Conservation (phyloP, 2,888 invertebrate genomes). For the Drosophila fungiperda region DNA sequence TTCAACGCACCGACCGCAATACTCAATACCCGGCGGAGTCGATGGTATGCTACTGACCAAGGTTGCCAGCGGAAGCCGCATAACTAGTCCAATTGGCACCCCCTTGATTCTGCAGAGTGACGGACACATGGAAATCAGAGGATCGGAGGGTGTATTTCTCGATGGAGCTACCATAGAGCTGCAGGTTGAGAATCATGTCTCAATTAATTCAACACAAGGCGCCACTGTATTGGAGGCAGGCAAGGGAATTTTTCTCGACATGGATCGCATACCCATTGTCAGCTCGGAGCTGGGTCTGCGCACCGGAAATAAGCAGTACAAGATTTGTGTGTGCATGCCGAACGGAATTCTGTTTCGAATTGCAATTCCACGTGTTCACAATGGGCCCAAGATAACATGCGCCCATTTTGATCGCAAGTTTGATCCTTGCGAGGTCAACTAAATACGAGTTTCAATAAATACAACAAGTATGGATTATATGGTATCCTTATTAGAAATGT, state of each 20-base stretch:
- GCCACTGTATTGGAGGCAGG: constrained; percentile 89
- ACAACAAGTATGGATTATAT: constrained; percentile 27
- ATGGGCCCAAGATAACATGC: constrained; percentile 83
- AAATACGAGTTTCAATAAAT: constrained; percentile 21
- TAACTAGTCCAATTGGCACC: constrained; percentile 90
- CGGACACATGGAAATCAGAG: constrained; percentile 89
- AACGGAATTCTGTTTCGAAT: constrained; percentile 93
- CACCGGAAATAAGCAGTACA: constrained; percentile 89
- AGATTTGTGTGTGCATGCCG: constrained; percentile 96
- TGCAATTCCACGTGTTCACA: constrained; percentile 87
- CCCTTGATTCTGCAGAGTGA: constrained; percentile 89
- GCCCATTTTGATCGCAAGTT: constrained; percentile 82
- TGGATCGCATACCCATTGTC: constrained; percentile 90
- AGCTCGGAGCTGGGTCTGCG: constrained; percentile 85
- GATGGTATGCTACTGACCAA: constrained; percentile 88
- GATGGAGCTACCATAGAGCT: constrained; percentile 90
- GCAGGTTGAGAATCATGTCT: constrained; percentile 92
- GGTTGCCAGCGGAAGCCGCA: constrained; percentile 89
- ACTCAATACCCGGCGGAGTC: constrained; percentile 89
- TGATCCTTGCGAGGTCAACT: constrained; percentile 82
- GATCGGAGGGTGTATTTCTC: constrained; percentile 92
- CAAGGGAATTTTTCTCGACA: constrained; percentile 90
- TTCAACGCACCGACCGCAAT: constrained; percentile 90
- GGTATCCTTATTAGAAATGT: constrained; percentile 59
- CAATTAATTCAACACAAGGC: constrained; percentile 92